Evolutionary conservation across 2,797 vertebrate genomes (phyloP), one percentile per base, ranked within the genome.

Genomic region (Ispidina lecontei): DNA sequence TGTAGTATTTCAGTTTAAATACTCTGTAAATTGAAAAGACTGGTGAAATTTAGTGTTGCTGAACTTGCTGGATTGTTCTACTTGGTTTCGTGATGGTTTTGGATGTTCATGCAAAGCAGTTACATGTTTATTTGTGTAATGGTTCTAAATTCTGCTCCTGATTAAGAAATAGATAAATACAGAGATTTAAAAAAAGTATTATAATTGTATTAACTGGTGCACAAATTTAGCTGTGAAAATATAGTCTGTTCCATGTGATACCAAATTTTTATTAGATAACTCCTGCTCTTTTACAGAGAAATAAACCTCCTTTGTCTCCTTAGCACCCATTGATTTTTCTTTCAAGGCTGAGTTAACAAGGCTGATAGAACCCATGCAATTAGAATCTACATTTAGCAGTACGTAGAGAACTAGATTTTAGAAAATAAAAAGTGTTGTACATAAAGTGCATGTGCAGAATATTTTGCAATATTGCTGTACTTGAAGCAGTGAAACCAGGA

Each of bases 281-380:
- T 94, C 31, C 85, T 92, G 62, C 77, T 86, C 37, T 94, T 94
- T 80, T 81, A n/a, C 65, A 47, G 55, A 93, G 89, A 94, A 96
- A 65, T 92, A 92, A 89, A 89, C 83, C 41, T 94, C 74, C 76
- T 96, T 97, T 97, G 96, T 96, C 92, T 97, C 89, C 94, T 47
- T 94, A 96, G 87, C 69, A 93, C 65, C 80, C 87, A 86, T 96
- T 96, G 96, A 95, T 97, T 96, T 97, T 92, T 91, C 71, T 84
- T 89, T 84, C 89, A 89, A 87, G 95, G 84, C 70, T 94, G 19
- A 1, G 10, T 91, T 97, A 95, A 91, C 84, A 96, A 70, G 95
- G 91, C 93, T 95, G 93, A 94, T 96, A 90, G 86, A 95, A 95
- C 62, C 56, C 72, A 15, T 78, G 89, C 88, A 95, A 51, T 95